Conservation (phyloP, 2,797 vertebrate genomes). For the Gambusia yucatana region DNA sequence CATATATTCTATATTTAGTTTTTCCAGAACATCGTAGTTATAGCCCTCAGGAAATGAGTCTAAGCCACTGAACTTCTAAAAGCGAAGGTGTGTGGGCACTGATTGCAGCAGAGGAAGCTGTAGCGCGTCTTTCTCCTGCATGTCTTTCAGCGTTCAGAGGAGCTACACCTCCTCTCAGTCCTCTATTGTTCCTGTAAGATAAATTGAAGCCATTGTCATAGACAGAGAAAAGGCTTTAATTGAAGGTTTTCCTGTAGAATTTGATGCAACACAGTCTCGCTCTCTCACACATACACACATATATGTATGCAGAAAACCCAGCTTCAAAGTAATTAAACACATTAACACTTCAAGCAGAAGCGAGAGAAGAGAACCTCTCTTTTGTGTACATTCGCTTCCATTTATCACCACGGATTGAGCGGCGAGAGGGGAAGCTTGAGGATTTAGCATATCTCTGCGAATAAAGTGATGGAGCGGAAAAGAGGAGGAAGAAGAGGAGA, state of each 20-base stretch:
- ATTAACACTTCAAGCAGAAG: slow-evolving; percentile 72
- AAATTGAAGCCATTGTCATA: slow-evolving; percentile 67
- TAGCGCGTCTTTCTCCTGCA: slow-evolving; percentile 29
- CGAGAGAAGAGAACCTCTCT: slow-evolving; percentile 49
- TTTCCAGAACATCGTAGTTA: neutral
- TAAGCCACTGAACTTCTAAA: slow-evolving; percentile 7
- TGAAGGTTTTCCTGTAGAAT: slow-evolving; percentile 62
- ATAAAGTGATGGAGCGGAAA: slow-evolving; percentile 63
- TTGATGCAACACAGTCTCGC: slow-evolving; percentile 25
- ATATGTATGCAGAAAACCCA: slow-evolving; percentile 3
- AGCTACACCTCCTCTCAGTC: slow-evolving; percentile 56
- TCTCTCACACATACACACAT: slow-evolving; percentile 15
- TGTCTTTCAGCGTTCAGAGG: slow-evolving; percentile 44
- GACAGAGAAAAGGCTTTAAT: slow-evolving; percentile 63
- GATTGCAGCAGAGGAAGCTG: slow-evolving; percentile 50
- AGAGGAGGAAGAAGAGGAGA: slow-evolving; percentile 4
- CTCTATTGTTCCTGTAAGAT: slow-evolving; percentile 68
- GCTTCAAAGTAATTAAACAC: slow-evolving; percentile 76
- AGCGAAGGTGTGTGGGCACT: slow-evolving; percentile 46
- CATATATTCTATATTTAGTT: neutral
- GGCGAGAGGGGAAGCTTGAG: slow-evolving; percentile 36
- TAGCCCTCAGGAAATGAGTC: neutral
- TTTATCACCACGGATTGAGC: slow-evolving; percentile 58
- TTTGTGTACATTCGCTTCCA: slow-evolving; percentile 68
- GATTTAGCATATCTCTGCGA: slow-evolving; percentile 69